Evolutionary conservation across 30 jellyfish, hydroid and myxozoan species (phyloP).

Genomic region (Phacellophora camtschatica): DNA sequence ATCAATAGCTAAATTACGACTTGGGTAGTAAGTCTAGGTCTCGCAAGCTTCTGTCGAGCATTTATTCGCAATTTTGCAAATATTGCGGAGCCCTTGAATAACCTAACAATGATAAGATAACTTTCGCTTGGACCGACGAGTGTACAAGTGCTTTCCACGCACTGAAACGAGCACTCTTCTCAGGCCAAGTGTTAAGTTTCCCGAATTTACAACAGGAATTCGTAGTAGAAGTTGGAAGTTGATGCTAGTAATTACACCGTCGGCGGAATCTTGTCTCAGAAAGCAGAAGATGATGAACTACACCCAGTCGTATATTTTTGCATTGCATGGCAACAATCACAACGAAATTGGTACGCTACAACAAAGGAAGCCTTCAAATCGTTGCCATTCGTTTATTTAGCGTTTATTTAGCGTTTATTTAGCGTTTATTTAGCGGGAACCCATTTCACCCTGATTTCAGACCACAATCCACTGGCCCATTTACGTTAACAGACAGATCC

Average conservation of each 20-base stretch:
- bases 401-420: neutral
- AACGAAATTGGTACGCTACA: conserved; percentile 4
- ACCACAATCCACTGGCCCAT: conserved; percentile 41
- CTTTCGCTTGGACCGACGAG: conserved; percentile 13
- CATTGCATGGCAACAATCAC: neutral
- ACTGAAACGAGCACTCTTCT: neutral
- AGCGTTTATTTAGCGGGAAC: neutral
- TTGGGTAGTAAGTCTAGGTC: conserved; percentile 4
- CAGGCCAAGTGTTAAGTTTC: neutral
- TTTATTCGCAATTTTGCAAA: conserved; percentile 3
- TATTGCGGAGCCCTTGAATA: too few relatives aligned
- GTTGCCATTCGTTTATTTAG: neutral
- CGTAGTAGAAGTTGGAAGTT: neutral
- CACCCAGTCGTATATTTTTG: conserved; percentile 20
- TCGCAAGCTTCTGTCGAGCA: conserved; percentile 29
- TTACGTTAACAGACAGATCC: conserved; percentile 48
- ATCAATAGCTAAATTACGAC: too few relatives aligned
- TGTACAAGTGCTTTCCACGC: neutral
- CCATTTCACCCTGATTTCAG: conserved; percentile 20
- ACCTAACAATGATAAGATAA: neutral
- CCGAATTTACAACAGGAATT: neutral
- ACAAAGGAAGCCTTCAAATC: conserved; percentile 3
- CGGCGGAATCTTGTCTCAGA: conserved; percentile 1
- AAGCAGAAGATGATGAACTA: neutral
- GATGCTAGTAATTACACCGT: conserved; percentile 6